phyloP scores from a whole-genome alignment of 2,888 invertebrate genomes.

The Eristalinus sepulchralis region DNA sequence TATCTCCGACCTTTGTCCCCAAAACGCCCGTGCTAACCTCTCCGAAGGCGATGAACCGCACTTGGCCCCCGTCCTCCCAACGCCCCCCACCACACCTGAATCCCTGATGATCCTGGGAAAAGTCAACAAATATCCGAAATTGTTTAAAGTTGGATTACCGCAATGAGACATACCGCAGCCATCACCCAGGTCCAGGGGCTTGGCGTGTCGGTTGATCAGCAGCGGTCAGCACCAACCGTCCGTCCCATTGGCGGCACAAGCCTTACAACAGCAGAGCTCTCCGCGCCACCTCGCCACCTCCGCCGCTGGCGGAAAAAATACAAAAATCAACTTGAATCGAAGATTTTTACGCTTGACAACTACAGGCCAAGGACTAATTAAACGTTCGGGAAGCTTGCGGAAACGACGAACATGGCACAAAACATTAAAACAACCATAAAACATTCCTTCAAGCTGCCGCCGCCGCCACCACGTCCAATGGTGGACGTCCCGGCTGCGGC shows the following conservation, averaged over 20 bases:
- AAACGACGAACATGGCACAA: slow-evolving; percentile 70
- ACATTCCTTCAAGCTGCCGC: slow-evolving; percentile 69
- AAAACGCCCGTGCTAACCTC: slow-evolving; percentile 21
- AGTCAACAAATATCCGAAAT: slow-evolving; percentile 62
- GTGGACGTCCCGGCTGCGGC: slow-evolving; percentile 28
- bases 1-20: slow-evolving; percentile 56
- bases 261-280: slow-evolving; percentile 8
- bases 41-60: neutral
- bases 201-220: slow-evolving; percentile 44
- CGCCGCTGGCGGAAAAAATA: slow-evolving; percentile 10
- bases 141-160: slow-evolving; percentile 47
- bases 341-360: slow-evolving; percentile 65
- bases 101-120: slow-evolving; percentile 38
- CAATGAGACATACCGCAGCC: slow-evolving; percentile 55
- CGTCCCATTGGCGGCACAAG: slow-evolving; percentile 23
- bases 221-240: neutral
- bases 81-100: neutral
- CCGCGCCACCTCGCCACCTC: neutral
- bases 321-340: slow-evolving; percentile 32
- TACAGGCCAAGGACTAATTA: slow-evolving; percentile 71
- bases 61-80: neutral
- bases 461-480: slow-evolving; percentile 14
- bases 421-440: slow-evolving; percentile 71
- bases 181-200: slow-evolving; percentile 48
- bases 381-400: slow-evolving; percentile 69